These are phyloP conservation scores for Aleadryas rufinucha DNA, from an alignment of 2,113 vertebrate species.

Conservation along the genomic window DNA sequence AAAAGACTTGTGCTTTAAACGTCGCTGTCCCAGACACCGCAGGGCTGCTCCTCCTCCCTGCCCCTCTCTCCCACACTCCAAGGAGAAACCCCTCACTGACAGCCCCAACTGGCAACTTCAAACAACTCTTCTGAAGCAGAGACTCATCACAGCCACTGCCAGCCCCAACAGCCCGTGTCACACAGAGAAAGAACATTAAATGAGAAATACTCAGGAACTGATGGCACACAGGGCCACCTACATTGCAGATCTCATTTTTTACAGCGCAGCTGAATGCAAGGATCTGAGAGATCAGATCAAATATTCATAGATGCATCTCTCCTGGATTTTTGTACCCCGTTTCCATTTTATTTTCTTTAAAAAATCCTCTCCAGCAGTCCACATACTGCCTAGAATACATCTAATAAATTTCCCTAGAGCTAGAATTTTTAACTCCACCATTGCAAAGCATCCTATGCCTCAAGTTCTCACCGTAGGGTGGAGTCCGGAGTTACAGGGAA, in stretches of 20 bases:
- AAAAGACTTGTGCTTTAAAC: neutral
- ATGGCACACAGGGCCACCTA: neutral
- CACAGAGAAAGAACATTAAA: neutral
- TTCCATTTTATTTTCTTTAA: neutral
- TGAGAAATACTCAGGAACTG: neutral
- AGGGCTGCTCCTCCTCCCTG: neutral
- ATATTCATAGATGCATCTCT: neutral
- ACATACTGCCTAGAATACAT: neutral
- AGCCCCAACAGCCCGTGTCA: neutral
- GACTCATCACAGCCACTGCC: neutral
- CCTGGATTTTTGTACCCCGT: neutral
- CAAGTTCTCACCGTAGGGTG: rapidly evolving
- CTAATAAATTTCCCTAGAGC: neutral
- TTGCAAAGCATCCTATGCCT: neutral
- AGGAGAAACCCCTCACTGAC: neutral
- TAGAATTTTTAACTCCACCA: neutral
- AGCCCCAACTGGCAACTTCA: neutral
- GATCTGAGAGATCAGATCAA: neutral
- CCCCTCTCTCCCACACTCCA: neutral
- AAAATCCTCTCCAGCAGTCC: neutral
- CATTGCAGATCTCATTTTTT: neutral
- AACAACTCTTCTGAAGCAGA: neutral
- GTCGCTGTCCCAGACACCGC: neutral
- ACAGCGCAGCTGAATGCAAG: neutral
- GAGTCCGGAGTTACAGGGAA: neutral